Conservation (phyloP, 2,888 invertebrate genomes). For the Gastrophysa polygoni region DNA sequence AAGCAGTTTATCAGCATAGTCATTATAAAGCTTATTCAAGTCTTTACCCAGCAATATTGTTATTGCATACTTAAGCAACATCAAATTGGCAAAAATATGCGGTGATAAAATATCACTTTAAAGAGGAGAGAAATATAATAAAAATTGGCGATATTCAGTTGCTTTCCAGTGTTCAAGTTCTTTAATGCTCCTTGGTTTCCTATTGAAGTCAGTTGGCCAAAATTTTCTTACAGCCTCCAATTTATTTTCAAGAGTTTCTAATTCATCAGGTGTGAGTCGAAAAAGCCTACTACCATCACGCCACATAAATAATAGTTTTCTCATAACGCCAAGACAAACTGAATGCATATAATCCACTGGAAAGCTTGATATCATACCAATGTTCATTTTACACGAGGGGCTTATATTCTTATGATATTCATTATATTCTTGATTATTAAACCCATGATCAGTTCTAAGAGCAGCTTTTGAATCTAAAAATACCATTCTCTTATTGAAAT, state of each 20-base stretch:
- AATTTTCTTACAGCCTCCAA: neutral
- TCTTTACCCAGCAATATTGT: conserved; percentile 25
- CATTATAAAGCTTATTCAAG: conserved; percentile 26
- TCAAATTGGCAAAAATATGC: conserved; percentile 27
- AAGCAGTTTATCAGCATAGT: conserved; percentile 28
- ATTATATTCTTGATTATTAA: conserved; percentile 16
- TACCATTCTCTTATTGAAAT: conserved; percentile 32
- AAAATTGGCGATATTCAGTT: conserved; percentile 37
- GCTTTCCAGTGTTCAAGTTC: conserved; percentile 39
- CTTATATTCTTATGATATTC: conserved; percentile 35
- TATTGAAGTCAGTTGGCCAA: conserved; percentile 38
- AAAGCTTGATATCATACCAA: conserved; percentile 13
- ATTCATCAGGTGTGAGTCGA: neutral
- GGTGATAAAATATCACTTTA: conserved; percentile 25
- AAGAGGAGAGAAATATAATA: conserved; percentile 32
- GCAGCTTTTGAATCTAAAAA: conserved; percentile 36
- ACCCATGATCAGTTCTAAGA: conserved; percentile 31
- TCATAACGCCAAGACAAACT: conserved; percentile 9
- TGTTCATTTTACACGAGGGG: conserved; percentile 23
- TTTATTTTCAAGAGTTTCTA: conserved; percentile 18
- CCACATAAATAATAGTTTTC: conserved; percentile 7
- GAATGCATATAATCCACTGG: conserved; percentile 15
- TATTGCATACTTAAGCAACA: conserved; percentile 32
- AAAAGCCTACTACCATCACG: neutral
- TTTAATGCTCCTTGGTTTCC: conserved; percentile 36